Conservation (phyloP, 2,888 invertebrate species). For the Noctua fimbriata region DNA sequence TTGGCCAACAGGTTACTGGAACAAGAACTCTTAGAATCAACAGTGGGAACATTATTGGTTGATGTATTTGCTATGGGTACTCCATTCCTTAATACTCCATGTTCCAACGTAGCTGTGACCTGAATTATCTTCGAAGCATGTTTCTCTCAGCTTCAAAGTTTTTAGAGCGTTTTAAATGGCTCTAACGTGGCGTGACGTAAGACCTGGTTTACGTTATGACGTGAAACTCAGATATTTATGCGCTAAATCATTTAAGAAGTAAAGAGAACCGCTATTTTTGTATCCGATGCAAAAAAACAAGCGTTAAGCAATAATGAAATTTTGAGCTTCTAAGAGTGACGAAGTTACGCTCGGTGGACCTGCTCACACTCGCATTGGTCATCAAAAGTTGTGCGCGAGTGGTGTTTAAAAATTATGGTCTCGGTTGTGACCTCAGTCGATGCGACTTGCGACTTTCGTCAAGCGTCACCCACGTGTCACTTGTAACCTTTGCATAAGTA, state of each 20-base stretch:
- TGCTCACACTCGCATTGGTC: background rate
- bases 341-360: background rate
- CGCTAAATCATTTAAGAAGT: conserved; percentile 7
- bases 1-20: background rate
- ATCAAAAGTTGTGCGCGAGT: background rate
- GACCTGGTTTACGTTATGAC: conserved; percentile 46
- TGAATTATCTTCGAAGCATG: conserved; percentile 55
- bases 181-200: conserved; percentile 50
- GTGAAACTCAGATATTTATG: conserved; percentile 38
- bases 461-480: background rate
- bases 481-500: background rate
- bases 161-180: conserved; percentile 61
- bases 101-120: conserved; percentile 40
- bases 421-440: rapidly evolving
- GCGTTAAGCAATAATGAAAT: background rate
- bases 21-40: background rate
- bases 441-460: background rate
- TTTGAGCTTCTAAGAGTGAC: background rate
- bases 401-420: background rate
- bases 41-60: background rate
- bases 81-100: conserved; percentile 38
- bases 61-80: background rate
- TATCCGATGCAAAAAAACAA: background rate
- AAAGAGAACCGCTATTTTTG: background rate
- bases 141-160: conserved; percentile 50